Conservation (phyloP, 2,113 vertebrate species). For the Mormyrus lacerda region DNA sequence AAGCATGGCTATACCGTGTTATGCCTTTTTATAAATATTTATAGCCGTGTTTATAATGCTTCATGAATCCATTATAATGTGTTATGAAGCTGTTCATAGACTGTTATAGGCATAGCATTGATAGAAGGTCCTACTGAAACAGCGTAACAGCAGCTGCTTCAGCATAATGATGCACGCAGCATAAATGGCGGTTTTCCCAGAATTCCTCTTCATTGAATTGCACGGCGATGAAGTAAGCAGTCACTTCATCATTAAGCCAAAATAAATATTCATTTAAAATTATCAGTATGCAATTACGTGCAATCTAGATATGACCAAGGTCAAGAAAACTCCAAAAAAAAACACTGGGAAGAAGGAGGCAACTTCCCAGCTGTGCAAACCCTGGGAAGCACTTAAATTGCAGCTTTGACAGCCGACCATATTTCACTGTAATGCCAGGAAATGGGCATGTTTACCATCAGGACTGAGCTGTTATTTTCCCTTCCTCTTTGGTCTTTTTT, state of each 20-base stretch:
- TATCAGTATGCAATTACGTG: not conserved
- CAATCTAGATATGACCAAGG: not conserved
- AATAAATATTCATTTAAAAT: constrained; percentile 3
- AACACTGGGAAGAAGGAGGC: not conserved
- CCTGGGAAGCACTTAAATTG: not conserved
- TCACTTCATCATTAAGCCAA: not conserved
- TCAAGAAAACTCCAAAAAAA: not conserved
- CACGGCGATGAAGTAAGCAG: not conserved
- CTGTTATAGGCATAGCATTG: not conserved
- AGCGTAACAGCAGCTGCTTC: not conserved
- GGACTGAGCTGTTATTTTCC: not conserved
- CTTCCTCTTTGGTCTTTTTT: not conserved
- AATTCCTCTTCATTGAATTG: not conserved
- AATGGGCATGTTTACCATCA: not conserved
- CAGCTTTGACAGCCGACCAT: not conserved
- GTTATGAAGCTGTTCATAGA: not conserved
- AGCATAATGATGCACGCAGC: not conserved
- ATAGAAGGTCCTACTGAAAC: not conserved
- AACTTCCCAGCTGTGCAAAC: constrained; percentile 13
- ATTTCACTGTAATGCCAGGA: constrained; percentile 16
- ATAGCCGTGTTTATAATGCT: not conserved
- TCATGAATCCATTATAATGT: not conserved
- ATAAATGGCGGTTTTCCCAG: not conserved
- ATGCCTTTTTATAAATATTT: not conserved
- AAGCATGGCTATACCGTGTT: not conserved